These are phyloP conservation scores for Lepidochitona cinerea DNA, from an alignment of 2,888 invertebrate species.

Conservation along the genomic window DNA sequence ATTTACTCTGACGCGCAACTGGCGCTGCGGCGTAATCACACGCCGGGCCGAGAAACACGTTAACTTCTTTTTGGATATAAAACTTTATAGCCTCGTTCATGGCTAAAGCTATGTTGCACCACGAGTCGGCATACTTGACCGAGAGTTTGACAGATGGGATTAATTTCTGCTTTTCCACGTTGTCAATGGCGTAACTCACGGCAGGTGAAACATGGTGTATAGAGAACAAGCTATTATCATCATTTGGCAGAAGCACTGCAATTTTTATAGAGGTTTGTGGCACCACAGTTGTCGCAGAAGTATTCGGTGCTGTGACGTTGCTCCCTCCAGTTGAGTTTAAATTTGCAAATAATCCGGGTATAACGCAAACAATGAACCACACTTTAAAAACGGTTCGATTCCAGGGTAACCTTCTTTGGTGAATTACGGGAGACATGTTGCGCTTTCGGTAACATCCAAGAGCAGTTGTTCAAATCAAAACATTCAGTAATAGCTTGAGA, in stretches of 20 bases:
- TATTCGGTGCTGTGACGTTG: too few relatives aligned
- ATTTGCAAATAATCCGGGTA: too few relatives aligned
- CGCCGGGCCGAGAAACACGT: slow-evolving; percentile 44
- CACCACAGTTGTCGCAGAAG: neutral
- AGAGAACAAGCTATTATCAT: slow-evolving; percentile 1
- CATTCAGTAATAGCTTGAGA: too few relatives aligned
- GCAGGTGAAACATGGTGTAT: slow-evolving; percentile 25
- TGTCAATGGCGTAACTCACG: slow-evolving; percentile 25
- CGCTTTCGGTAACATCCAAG: too few relatives aligned
- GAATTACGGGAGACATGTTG: too few relatives aligned
- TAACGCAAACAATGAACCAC: too few relatives aligned
- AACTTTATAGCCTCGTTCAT: slow-evolving; percentile 36
- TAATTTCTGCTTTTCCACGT: slow-evolving; percentile 4
- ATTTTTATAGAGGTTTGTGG: neutral
- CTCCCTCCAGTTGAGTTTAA: too few relatives aligned
- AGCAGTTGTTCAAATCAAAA: too few relatives aligned
- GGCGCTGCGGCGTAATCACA: slow-evolving; percentile 75
- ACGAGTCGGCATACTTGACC: slow-evolving; percentile 35
- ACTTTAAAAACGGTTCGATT: too few relatives aligned
- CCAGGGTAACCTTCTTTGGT: too few relatives aligned
- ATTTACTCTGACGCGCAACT: slow-evolving; percentile 84
- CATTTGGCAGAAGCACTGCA: slow-evolving; percentile 7
- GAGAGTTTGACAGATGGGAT: neutral
- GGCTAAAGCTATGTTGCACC: slow-evolving; percentile 33
- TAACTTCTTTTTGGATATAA: slow-evolving; percentile 26